Percentiles rank a stretch among this genome's conserved stretches.
phyloP scores from a whole-genome alignment of 2,888 invertebrate species.

The Biston betularia region DNA sequence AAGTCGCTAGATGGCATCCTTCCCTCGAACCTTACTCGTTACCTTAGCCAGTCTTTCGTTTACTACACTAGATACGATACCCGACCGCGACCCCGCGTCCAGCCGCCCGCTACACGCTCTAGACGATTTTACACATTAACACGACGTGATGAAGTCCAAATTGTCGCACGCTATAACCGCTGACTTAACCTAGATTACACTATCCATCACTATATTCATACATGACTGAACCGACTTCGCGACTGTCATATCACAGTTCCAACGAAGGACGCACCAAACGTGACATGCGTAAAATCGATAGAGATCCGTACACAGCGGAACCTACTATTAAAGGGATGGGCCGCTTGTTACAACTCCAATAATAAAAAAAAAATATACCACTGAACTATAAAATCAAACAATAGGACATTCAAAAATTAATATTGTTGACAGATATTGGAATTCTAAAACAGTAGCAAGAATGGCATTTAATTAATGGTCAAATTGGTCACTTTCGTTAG shows the following conservation, averaged over 20 bases:
- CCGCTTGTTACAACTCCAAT: conserved; percentile 1
- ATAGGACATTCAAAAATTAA: background rate
- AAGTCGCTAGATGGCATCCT: conserved; percentile 30
- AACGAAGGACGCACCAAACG: background rate
- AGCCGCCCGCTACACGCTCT: conserved; percentile 18
- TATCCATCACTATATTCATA: conserved; percentile 1
- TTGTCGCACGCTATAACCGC: background rate
- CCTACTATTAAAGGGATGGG: conserved; percentile 12
- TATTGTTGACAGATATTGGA: background rate
- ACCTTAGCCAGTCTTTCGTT: conserved; percentile 85
- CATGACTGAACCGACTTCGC: conserved; percentile 11
- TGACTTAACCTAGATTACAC: conserved; percentile 12
- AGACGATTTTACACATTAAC: conserved; percentile 28
- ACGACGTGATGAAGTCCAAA: conserved; percentile 1
- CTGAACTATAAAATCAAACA: background rate
- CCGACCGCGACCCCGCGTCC: conserved; percentile 26
- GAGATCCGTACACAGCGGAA: conserved; percentile 1
- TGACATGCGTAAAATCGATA: conserved; percentile 5
- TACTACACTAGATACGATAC: conserved; percentile 67
- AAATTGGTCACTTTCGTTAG: background rate
- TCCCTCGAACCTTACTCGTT: conserved; percentile 63
- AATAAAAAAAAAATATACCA: background rate
- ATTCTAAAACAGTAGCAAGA: background rate
- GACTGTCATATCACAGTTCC: conserved; percentile 11
- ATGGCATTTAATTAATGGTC: background rate